Evolutionary conservation across 2,797 vertebrate species (phyloP), one percentile per base, ranked within the genome.

Genomic region (Mus spretus): DNA sequence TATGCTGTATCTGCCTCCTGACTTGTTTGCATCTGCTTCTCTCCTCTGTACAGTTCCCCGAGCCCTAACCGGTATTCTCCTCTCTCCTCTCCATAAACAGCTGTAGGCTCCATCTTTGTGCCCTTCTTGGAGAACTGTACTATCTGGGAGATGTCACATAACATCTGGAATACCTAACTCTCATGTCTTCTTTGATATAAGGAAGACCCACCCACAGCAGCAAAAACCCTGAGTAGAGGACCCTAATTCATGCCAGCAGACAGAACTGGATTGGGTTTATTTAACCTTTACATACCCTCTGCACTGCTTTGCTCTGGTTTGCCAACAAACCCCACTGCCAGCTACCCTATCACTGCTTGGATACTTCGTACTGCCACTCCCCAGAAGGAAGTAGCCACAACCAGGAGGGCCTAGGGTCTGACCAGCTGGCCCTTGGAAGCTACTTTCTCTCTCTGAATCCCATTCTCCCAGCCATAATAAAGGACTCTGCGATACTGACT

Each of bases 381-480:
- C n/a, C 31, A n/a, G 40, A 55, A 34, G 14, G 47, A 8, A 91
- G 14, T 11, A 53, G 65, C 72, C 57, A 55, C 17, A 14, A 13
- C 11, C 13, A 26, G 44, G 50, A n/a, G 34, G 53, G 83, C 44
- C 19, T 53, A 77, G 89, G 59, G 28, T 80, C 94, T 65, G 28
- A 77, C 34, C 50, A 57, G 61, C 72, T 89, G 70, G 70, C 9
- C 34, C 34, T 55, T 80, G 10, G 6, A 89, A n/a, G 47, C 91
- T 57, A 74, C 53, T 83, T 24, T 57, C 31, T 93, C 74, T 53
- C 19, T 91, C 89, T 20, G 59, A 87, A 74, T 44, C 70, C 86
- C 37, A 2, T 14, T 37, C 22, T 20, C 28, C 70, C 50, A 17
- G 17, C 24, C 44, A 31, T 12, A 59, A 86, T 93, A 59, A 81